A percentile compares a stretch with the other conserved stretches of the same genome.
These are phyloP conservation scores for Drosophila funebris DNA, from an alignment of 1,140 invertebrate genomes.

Conservation along the genomic window DNA sequence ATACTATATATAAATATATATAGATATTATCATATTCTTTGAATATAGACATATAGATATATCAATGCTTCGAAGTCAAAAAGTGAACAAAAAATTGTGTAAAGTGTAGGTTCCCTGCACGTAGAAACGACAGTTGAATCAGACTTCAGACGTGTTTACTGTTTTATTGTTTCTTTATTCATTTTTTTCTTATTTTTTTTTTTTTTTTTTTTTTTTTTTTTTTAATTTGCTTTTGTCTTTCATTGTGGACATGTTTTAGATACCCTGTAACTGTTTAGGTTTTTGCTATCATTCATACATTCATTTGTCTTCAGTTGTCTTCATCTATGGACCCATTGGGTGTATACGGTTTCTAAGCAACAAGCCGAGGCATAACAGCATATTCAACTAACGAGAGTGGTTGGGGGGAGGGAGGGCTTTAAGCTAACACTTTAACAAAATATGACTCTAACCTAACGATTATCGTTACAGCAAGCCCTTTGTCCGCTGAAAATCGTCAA, in stretches of 20 bases:
- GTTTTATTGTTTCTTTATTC: neutral
- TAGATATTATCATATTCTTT: conserved; percentile 22
- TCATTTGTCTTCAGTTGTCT: conserved; percentile 14
- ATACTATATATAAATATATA: conserved; percentile 8
- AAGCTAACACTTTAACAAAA: conserved; percentile 65
- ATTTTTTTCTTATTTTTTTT: neutral
- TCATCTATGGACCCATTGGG: conserved; percentile 9
- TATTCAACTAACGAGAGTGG: conserved; percentile 18
- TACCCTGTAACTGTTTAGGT: conserved; percentile 64
- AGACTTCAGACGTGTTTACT: conserved; percentile 40
- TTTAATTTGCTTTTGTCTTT: conserved; percentile 14
- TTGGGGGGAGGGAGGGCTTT: conserved; percentile 31
- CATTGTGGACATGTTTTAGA: conserved; percentile 43
- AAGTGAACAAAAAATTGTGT: conserved; percentile 4
- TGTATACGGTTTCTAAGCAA: conserved; percentile 1
- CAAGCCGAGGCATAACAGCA: conserved; percentile 21
- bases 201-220: neutral
- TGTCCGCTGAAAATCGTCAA: conserved; percentile 28
- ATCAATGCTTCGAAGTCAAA: conserved; percentile 2
- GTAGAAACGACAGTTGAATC: conserved; percentile 11
- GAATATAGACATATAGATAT: conserved; percentile 17
- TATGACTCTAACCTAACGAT: conserved; percentile 30
- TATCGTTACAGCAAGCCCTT: conserved; percentile 14
- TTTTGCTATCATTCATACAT: neutral
- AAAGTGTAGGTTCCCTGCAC: conserved; percentile 20